These are phyloP conservation scores for Marasmarcha lunaedactyla DNA, from an alignment of 2,888 invertebrate genomes.

Conservation along the genomic window DNA sequence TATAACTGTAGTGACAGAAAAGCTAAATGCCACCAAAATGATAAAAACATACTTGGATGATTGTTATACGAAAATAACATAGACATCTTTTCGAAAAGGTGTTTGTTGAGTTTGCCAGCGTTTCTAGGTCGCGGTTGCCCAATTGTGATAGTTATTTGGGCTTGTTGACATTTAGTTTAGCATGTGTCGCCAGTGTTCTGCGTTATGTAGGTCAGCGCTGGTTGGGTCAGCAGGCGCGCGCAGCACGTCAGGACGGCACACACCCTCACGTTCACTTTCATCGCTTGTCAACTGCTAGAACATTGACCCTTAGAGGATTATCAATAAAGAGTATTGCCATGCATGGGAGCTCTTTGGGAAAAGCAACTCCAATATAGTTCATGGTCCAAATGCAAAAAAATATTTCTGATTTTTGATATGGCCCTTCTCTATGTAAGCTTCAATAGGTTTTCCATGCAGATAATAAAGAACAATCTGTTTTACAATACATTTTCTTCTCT, in stretches of 20 bases:
- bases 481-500: no score
- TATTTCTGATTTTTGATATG: no score
- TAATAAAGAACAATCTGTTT: no score
- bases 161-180: slow-evolving; percentile 50
- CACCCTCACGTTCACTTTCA: slow-evolving; percentile 39
- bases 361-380: no score
- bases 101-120: slow-evolving; percentile 2
- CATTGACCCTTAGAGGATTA: not conserved
- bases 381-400: no score
- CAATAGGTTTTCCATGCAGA: no score
- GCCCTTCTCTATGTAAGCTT: no score
- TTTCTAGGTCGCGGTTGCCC: slow-evolving; percentile 29
- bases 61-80: no score
- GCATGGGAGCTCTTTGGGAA: no score
- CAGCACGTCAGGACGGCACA: slow-evolving; percentile 47
- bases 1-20: slow-evolving; percentile 2
- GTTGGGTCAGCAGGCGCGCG: slow-evolving; percentile 48
- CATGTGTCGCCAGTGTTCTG: slow-evolving; percentile 42
- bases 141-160: slow-evolving; percentile 23
- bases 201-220: slow-evolving; percentile 38
- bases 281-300: slow-evolving; percentile 9
- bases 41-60: slow-evolving; percentile 13
- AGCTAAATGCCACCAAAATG: slow-evolving; percentile 10
- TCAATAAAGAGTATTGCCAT: no score
- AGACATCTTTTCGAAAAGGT: not conserved